Conservation (phyloP, 2,888 invertebrate genomes). For the Drosophila bunnanda region DNA sequence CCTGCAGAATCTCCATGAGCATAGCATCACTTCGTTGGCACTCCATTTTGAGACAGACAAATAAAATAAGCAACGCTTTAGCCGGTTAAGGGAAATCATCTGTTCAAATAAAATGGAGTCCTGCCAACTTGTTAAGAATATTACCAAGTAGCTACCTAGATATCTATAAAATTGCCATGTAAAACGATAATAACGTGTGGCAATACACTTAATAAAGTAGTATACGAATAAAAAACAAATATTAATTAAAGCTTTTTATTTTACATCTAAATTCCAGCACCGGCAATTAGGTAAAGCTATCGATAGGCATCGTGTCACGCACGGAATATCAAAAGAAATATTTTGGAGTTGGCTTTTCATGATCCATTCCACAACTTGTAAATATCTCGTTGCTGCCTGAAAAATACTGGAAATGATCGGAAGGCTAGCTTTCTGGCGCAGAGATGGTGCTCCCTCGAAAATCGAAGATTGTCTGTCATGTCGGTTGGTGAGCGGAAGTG, state of each 20-base stretch:
- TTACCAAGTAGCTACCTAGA: not conserved
- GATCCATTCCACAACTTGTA: slow-evolving; percentile 1
- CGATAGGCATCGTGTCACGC: slow-evolving; percentile 3
- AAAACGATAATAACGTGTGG: not conserved
- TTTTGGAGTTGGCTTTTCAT: slow-evolving; percentile 7
- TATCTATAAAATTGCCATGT: no score
- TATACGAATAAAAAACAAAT: not conserved
- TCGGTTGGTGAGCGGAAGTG: slow-evolving; percentile 87
- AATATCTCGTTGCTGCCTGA: not conserved
- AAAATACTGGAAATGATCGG: slow-evolving; percentile 55
- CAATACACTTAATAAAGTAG: no score
- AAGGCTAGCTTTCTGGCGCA: slow-evolving; percentile 63
- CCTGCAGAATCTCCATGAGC: slow-evolving; percentile 88
- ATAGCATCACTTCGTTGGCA: slow-evolving; percentile 87
- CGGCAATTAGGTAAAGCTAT: not conserved
- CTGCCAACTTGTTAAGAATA: slow-evolving; percentile 1
- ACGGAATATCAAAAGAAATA: not conserved
- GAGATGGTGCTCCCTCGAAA: slow-evolving; percentile 56
- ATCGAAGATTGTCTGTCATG: slow-evolving; percentile 86
- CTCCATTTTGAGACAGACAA: slow-evolving; percentile 53
- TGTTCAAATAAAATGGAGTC: slow-evolving; percentile 2
- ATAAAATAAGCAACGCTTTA: slow-evolving; percentile 3
- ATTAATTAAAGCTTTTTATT: not conserved
- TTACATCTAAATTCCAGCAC: not conserved
- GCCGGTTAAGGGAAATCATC: not conserved